Base-by-base conservation (phyloP, 2,888 invertebrate species). In the Liopterus haemorrhoidalis region DNA sequence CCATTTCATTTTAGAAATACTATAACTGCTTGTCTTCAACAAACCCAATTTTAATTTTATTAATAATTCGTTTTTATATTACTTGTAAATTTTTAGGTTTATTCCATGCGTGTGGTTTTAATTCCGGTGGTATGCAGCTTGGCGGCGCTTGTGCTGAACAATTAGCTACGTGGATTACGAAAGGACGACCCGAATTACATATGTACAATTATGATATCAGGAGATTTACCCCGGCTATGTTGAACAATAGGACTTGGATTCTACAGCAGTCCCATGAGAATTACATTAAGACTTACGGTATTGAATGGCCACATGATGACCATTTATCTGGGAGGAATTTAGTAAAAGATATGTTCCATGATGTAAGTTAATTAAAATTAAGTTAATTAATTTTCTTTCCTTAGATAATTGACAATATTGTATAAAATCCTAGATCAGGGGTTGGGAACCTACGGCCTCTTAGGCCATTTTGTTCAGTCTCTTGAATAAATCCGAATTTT, bases 121-220 rank as follows among this genome's bases (percentile, higher is more conserved):
- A 93, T 64, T 91, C 91, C 1, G 81, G 88, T 1, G 93, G 93
- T 0, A 88, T 94, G 82, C 90, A 90, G 85, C 78, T 89, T 56
- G 87, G 90, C 8, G 89, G 88, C 5, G 93, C 93, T 0, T 86
- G 86, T 54, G 87, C 82, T 0, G 79, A 88, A 60, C 86, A 92
- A 67, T 75, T 87, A 58, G 90, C 92, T 0, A 76, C 81, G 43
- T 94, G 92, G 93, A 79, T 93, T 41, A 67, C 83, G 2, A 75
- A 81, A 55, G 92, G 91, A 14, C 77, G 88, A 48, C 93, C 93
- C 0, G 78, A 82, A 43, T 73, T 85, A 57, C 85, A 90, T 56
- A 87, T 94, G 87, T 89, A 85, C 61, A 74, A 77, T 14, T 91
- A 86, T 63, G 92, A 93, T 65, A 79, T 93, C 49, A 77, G 88